These are phyloP conservation scores for Margaritifera margaritifera DNA, from an alignment of 2,888 invertebrate genomes.

Conservation along the genomic window DNA sequence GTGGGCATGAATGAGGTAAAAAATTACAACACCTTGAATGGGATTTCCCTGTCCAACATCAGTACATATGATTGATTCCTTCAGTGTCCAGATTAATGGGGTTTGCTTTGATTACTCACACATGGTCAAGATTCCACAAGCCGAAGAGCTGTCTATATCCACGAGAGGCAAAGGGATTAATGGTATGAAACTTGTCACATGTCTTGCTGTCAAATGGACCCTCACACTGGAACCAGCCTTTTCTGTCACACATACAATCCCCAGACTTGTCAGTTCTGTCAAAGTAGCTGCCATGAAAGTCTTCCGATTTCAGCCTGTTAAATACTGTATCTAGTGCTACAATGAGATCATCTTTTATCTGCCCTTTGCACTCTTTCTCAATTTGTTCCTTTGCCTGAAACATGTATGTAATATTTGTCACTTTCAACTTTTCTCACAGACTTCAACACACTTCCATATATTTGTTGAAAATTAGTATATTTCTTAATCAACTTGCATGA, in stretches of 20 bases:
- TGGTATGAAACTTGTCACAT: slow-evolving; percentile 62
- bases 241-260: slow-evolving; percentile 61
- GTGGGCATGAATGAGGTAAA: too few species aligned
- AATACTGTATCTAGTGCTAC: slow-evolving; percentile 46
- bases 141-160: slow-evolving; percentile 61
- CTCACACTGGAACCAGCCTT: slow-evolving; percentile 70
- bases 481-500: too few species aligned
- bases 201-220: slow-evolving; percentile 60
- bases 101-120: slow-evolving; percentile 45
- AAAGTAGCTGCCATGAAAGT: slow-evolving; percentile 59
- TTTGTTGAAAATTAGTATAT: neutral
- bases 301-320: slow-evolving; percentile 48
- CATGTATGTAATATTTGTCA: neutral
- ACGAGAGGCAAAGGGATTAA: slow-evolving; percentile 61
- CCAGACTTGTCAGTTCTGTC: slow-evolving; percentile 47
- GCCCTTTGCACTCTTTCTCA: slow-evolving; percentile 50
- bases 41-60: too few species aligned
- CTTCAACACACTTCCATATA: neutral
- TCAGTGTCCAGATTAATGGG: too few species aligned
- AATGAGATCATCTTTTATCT: slow-evolving; percentile 37
- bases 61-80: too few species aligned
- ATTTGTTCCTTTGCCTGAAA: slow-evolving; percentile 63
- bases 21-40: too few species aligned
- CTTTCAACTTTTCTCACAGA: neutral
- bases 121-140: slow-evolving; percentile 65